phyloP scores from a whole-genome alignment of 2,797 vertebrate genomes.

The Arremon brunneinucha region DNA sequence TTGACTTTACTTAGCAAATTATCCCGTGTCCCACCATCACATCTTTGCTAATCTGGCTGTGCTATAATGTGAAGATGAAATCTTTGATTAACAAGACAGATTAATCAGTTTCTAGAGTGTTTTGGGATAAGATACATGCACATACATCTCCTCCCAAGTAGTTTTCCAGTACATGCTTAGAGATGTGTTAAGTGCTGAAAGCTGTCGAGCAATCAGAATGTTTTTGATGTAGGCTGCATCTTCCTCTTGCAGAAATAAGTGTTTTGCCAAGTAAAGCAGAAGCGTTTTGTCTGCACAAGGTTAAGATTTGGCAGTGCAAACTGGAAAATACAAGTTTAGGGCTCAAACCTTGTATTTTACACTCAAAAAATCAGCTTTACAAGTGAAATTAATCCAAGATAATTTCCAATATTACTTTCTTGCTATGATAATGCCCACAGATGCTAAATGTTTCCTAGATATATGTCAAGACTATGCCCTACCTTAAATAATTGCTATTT shows the following conservation, averaged over 20 bases:
- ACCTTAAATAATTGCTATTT: background rate
- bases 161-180: constrained; percentile 46
- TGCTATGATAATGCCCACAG: background rate
- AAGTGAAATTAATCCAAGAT: background rate
- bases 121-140: background rate
- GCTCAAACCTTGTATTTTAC: background rate
- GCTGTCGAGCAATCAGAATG: constrained; percentile 13
- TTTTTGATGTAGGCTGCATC: constrained; percentile 48
- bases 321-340: background rate
- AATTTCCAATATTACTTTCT: background rate
- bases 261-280: constrained; percentile 8
- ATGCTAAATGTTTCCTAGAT: background rate
- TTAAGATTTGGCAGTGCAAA: background rate
- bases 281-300: background rate
- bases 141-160: constrained; percentile 47
- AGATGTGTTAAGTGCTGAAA: constrained; percentile 55
- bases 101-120: constrained; percentile 60
- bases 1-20: constrained; percentile 71
- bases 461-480: background rate
- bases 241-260: constrained; percentile 9
- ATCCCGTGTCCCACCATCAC: constrained; percentile 22
- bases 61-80: constrained; percentile 65
- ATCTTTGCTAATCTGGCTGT: constrained; percentile 57
- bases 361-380: background rate
- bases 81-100: constrained; percentile 67